phyloP scores from a whole-genome alignment of 2,888 invertebrate genomes.

The Argyra leucocephala region DNA sequence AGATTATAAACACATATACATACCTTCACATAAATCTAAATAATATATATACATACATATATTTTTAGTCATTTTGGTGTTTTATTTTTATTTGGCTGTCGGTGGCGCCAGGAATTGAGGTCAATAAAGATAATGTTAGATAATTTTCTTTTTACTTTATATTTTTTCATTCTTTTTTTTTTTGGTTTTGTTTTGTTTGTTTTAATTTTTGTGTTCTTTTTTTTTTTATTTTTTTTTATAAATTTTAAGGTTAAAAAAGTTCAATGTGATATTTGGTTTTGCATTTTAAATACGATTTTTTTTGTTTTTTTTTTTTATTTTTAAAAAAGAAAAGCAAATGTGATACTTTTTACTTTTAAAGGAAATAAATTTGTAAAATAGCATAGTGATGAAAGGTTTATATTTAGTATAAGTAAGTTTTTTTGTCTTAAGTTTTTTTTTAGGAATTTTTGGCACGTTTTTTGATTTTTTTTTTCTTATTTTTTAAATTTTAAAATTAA shows the following conservation, averaged over 20 bases:
- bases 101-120: constrained; percentile 6
- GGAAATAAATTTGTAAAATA: neutral
- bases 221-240: neutral
- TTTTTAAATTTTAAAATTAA: neutral
- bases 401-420: neutral
- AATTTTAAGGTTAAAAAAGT: neutral
- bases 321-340: neutral
- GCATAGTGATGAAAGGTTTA: neutral
- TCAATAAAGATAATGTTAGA: constrained; percentile 6
- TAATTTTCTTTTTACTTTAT: neutral
- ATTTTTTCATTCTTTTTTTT: neutral
- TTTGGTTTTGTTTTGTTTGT: neutral
- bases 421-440: neutral
- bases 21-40: no score
- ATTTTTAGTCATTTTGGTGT: neutral
- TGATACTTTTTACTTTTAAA: neutral
- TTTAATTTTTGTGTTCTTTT: neutral
- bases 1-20: neutral
- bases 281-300: neutral
- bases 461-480: neutral
- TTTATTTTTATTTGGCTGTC: neutral
- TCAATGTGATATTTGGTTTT: neutral
- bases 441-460: neutral
- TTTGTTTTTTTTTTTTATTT: neutral
- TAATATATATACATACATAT: neutral